phyloP scores from a whole-genome alignment of 2,113 vertebrate species.

The Cathartes aura region DNA sequence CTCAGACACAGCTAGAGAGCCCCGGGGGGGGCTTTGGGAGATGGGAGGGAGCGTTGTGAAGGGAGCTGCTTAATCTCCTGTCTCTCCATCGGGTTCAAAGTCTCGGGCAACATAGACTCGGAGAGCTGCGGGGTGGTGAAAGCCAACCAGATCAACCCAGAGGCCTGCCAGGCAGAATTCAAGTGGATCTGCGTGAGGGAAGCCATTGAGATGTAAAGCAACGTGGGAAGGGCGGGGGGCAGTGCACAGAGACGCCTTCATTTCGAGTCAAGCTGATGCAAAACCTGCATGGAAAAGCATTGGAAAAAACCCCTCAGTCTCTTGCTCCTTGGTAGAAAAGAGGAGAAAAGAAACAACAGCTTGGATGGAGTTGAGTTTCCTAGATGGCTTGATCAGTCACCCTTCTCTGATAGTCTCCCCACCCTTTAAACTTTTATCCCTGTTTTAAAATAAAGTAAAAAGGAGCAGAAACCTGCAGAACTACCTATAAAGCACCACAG shows the following conservation, averaged over 20 bases:
- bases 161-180: neutral
- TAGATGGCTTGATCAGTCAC: neutral
- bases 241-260: neutral
- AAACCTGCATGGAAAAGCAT: neutral
- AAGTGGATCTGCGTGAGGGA: neutral
- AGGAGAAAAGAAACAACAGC: neutral
- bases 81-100: neutral
- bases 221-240: neutral
- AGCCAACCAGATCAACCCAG: neutral
- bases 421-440: neutral
- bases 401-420: too few species aligned
- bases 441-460: neutral
- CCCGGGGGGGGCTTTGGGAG: neutral
- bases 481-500: neutral
- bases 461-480: neutral
- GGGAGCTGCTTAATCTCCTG: neutral
- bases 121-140: neutral
- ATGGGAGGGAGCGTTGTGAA: neutral
- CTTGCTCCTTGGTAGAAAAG: neutral
- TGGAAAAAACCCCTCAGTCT: neutral
- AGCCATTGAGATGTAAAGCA: neutral
- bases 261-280: neutral
- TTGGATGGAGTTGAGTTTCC: neutral
- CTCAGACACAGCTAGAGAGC: neutral
- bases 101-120: neutral